A percentile compares a stretch with the other conserved stretches of the same genome.
Evolutionary conservation across 2,888 invertebrate genomes (phyloP).

Genomic region (Meandrusa payeni): DNA sequence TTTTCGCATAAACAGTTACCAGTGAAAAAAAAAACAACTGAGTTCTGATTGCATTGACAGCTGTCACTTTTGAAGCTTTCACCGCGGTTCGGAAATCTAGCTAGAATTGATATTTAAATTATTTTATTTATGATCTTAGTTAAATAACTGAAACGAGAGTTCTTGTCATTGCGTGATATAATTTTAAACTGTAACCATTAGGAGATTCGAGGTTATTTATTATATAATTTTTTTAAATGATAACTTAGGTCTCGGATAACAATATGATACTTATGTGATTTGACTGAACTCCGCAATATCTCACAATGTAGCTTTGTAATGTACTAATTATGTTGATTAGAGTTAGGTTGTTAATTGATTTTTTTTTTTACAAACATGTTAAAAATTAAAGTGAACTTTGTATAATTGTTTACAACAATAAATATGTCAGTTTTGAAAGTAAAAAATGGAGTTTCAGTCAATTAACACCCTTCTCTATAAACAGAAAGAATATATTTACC

Average conservation of each 20-base stretch:
- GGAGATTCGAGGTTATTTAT: constrained; percentile 35
- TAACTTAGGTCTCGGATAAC: constrained; percentile 40
- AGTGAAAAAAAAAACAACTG: constrained; percentile 42
- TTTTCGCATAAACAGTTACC: constrained; percentile 46
- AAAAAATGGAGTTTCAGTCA: constrained; percentile 79
- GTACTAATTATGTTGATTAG: constrained; percentile 62
- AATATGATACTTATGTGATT: constrained; percentile 48
- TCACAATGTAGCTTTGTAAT: constrained; percentile 48
- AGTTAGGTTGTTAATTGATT: constrained; percentile 78
- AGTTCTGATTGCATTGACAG: constrained; percentile 57
- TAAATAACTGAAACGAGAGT: constrained; percentile 50
- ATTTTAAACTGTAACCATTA: constrained; percentile 44
- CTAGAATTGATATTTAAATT: constrained; percentile 30
- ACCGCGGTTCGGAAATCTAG: constrained; percentile 38
- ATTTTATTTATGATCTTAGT: constrained; percentile 49
- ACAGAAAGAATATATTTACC: constrained; percentile 31
- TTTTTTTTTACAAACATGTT: constrained; percentile 66
- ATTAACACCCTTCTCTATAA: constrained; percentile 78
- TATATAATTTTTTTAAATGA: constrained; percentile 39
- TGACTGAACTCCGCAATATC: constrained; percentile 75
- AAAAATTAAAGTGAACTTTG: constrained; percentile 62
- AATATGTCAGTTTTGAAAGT: constrained; percentile 70
- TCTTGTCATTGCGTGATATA: constrained; percentile 71
- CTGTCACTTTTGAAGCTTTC: constrained; percentile 60
- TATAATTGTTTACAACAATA: constrained; percentile 74